These are phyloP conservation scores for Mya arenaria DNA, from an alignment of 1,140 invertebrate species.

Conservation along the genomic window DNA sequence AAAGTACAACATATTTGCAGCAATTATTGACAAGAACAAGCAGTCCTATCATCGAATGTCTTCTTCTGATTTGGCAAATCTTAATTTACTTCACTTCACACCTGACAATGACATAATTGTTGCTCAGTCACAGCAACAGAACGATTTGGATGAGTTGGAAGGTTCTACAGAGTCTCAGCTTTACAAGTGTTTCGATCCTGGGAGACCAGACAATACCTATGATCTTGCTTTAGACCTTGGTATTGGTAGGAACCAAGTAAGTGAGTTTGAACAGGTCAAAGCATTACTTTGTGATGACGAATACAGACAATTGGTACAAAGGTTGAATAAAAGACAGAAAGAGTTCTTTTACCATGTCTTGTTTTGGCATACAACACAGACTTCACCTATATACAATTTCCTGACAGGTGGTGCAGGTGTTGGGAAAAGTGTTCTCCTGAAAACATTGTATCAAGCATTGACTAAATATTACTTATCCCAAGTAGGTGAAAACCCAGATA, in stretches of 20 bases:
- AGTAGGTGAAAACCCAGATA: background rate
- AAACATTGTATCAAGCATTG: conserved; percentile 52
- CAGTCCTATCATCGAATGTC: background rate
- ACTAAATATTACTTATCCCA: conserved; percentile 26
- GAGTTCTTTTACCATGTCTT: conserved; percentile 23
- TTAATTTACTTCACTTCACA: background rate
- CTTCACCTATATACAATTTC: conserved; percentile 13
- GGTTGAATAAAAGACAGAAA: conserved; percentile 22
- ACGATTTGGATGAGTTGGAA: background rate
- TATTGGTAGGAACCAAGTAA: background rate
- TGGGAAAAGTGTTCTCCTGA: conserved; percentile 58
- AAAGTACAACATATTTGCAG: conserved; percentile 9
- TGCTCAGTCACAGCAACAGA: conserved; percentile 12
- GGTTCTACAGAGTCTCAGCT: background rate
- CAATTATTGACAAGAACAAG: background rate
- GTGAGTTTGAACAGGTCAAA: background rate
- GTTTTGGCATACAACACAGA: background rate
- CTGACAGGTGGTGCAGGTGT: conserved; percentile 61
- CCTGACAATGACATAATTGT: background rate
- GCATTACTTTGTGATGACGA: background rate
- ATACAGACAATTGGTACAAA: background rate
- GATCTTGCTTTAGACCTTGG: conserved; percentile 2
- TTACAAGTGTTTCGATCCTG: conserved; percentile 22
- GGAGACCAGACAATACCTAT: background rate
- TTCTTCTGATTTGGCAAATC: conserved; percentile 1